Base-by-base conservation (phyloP, 2,888 invertebrate genomes). In the Netelia virgata region DNA sequence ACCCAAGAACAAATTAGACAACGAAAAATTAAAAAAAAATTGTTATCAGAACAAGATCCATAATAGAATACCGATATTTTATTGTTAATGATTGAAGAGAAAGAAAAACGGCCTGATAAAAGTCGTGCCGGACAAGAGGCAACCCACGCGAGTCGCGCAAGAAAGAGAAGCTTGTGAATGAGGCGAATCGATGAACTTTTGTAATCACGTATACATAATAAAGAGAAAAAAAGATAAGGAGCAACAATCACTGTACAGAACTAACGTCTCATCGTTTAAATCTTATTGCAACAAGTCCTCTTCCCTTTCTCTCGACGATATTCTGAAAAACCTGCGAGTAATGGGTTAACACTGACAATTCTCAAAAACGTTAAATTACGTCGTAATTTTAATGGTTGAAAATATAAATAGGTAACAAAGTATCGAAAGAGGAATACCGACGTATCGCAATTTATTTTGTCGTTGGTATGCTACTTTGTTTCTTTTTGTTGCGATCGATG, bases 351-450 rank as follows among this genome's bases (percentile, higher is more conserved):
- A 36, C 16, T 55, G 53, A 55, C n/a, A 36, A 28, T 16, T 5
- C 23, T 9, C 50, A 11, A 36, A 69, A 81, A 9, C 16, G 69
- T 23, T 55, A 87, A 89, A 75, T 88, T 82, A 86, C 87, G 59
- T 87, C 66, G 82, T 87, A 72, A 84, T 76, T 89, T 88, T 88
- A 88, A 88, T 89, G 82, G 83, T 87, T 76, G 84, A 87, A 87
- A 87, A 87, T 90, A 90, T 91, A 91, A 91, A 91, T 90, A 90
- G 88, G 77, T 89, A 91, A 91, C 88, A 87, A 84, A 90, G 84
- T 88, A 83, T 87, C 61, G 84, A 73, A 86, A 82, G 83, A 61
- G 84, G 69, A 68, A 72, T 74, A 86, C 83, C 84, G 72, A 75
- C 53, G 66, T 61, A 79, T 86, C 72, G 82, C 85, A 57, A 28